Percentiles rank a stretch among this genome's conserved stretches.
phyloP scores from a whole-genome alignment of 2,888 invertebrate genomes.

The Drosophila hamatofila region DNA sequence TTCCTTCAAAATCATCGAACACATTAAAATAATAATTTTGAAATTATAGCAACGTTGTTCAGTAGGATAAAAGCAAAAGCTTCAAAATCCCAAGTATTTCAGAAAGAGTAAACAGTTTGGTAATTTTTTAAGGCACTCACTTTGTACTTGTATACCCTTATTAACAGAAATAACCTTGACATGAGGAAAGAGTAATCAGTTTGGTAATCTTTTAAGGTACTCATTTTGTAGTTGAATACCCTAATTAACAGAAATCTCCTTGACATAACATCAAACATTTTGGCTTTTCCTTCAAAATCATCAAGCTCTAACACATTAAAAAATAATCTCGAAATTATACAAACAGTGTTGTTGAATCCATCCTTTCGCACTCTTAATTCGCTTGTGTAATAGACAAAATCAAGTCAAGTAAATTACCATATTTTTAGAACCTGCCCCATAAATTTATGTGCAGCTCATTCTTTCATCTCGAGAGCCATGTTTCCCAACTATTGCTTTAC shows the following conservation, averaged over 20 bases:
- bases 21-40: conserved; percentile 11
- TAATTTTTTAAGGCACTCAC: no score
- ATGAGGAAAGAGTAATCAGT: no score
- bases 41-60: conserved; percentile 10
- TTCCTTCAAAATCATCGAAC: conserved; percentile 32
- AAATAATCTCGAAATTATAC: conserved; percentile 21
- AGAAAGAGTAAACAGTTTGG: no score
- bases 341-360: not conserved
- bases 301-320: not conserved
- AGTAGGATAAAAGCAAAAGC: no score
- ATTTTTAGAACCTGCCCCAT: conserved; percentile 13
- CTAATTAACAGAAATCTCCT: not conserved
- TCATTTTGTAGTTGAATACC: not conserved
- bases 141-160: no score
- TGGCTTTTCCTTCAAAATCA: conserved; percentile 36
- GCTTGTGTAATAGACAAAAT: conserved; percentile 20
- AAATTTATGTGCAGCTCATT: conserved; percentile 28
- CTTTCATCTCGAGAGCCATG: conserved; percentile 45
- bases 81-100: no score
- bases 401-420: conserved; percentile 8
- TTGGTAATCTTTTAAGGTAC: not conserved
- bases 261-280: conserved; percentile 12
- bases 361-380: not conserved
- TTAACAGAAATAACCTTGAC: no score
- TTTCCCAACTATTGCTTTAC: conserved; percentile 70